phyloP scores from a whole-genome alignment of 2,888 invertebrate genomes.

The Meteorus colon region DNA sequence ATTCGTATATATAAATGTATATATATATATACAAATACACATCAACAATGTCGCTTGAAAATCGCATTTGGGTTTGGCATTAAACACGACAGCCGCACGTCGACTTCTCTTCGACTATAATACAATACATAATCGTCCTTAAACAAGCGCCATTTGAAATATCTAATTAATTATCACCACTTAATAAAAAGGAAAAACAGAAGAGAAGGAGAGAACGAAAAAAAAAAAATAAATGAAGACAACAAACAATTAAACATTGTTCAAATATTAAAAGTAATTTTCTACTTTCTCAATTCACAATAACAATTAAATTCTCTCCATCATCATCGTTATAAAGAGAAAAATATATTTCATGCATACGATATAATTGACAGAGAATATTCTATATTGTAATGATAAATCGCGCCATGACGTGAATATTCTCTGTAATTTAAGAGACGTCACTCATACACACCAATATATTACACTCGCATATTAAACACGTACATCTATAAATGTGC shows the following conservation, averaged over 20 bases:
- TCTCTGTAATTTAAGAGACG: constrained; percentile 50
- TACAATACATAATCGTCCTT: not conserved
- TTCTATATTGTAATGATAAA: not conserved
- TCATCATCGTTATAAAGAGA: too few relatives aligned
- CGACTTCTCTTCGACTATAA: not conserved
- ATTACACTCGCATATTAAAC: constrained; percentile 25
- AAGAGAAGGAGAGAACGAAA: too few relatives aligned
- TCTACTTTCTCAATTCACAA: too few relatives aligned
- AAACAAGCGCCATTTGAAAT: not conserved
- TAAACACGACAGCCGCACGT: constrained; percentile 4
- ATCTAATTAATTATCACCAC: not conserved
- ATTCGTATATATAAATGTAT: too few relatives aligned
- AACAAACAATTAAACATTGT: too few relatives aligned
- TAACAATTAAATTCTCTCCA: too few relatives aligned
- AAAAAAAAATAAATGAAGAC: too few relatives aligned
- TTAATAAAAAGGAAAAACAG: not conserved
- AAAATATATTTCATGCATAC: not conserved
- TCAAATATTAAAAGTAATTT: too few relatives aligned
- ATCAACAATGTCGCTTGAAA: not conserved
- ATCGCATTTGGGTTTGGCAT: constrained; percentile 2
- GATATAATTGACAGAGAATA: not conserved
- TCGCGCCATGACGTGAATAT: not conserved
- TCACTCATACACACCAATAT: constrained; percentile 54
- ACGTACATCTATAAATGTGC: constrained; percentile 38
- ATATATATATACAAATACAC: not conserved